Evolutionary conservation across 2,888 invertebrate genomes (phyloP).

Genomic region (Portevinia maculata): DNA sequence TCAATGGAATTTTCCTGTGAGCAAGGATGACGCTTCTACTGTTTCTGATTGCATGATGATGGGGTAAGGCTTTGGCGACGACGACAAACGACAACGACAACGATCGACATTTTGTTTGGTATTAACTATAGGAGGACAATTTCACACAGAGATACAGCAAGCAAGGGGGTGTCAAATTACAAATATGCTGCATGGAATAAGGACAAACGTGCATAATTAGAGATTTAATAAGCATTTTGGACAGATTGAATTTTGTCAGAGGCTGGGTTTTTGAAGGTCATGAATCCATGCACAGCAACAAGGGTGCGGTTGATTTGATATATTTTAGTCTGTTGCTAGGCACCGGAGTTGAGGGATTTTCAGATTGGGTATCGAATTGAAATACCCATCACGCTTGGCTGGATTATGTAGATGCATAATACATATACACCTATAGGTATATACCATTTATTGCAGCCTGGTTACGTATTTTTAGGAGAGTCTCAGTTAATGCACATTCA

Average conservation of each 20-base stretch:
- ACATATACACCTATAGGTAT: too few relatives aligned
- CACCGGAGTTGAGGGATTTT: too few relatives aligned
- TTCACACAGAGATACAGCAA: too few relatives aligned
- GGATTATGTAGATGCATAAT: too few relatives aligned
- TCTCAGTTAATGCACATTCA: too few relatives aligned
- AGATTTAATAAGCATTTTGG: constrained; percentile 29
- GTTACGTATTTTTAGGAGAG: too few relatives aligned
- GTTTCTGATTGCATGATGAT: constrained; percentile 45
- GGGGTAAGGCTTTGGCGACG: constrained; percentile 8
- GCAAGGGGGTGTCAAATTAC: constrained; percentile 63
- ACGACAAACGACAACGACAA: constrained; percentile 4
- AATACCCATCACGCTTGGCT: too few relatives aligned
- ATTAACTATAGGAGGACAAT: constrained; percentile 29
- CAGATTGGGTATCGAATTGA: too few relatives aligned
- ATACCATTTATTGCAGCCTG: too few relatives aligned
- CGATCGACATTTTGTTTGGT: constrained; percentile 46
- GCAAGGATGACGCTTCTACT: constrained; percentile 6
- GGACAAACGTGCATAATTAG: constrained; percentile 56
- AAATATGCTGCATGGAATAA: constrained; percentile 41
- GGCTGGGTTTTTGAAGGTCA: constrained; percentile 56
- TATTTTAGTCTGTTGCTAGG: constrained; percentile 3
- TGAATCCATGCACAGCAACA: neutral
- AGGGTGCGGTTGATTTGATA: constrained; percentile 5
- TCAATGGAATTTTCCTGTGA: constrained; percentile 65
- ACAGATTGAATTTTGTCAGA: constrained; percentile 1